Percentiles rank a stretch among this genome's conserved stretches.
Conservation (phyloP, 2,888 invertebrate species). For the Hybos culiciformis region DNA sequence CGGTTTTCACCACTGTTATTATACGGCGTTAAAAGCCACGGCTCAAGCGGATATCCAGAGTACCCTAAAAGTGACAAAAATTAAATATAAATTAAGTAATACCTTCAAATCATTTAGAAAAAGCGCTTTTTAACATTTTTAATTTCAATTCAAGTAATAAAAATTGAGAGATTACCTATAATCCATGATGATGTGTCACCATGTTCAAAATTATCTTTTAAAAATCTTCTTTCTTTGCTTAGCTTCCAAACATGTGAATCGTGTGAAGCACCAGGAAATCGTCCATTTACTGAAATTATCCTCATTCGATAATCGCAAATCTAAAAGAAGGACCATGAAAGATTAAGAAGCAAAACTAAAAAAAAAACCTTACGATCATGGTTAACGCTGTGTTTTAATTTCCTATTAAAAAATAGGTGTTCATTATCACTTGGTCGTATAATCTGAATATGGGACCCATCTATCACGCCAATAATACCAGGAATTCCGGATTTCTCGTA, state of each 20-base stretch:
- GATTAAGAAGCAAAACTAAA: not conserved
- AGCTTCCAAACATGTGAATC: slow-evolving; percentile 1
- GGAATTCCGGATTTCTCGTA: not conserved
- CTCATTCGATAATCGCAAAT: slow-evolving; percentile 3
- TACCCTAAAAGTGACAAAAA: slow-evolving; percentile 10
- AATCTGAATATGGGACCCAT: not conserved
- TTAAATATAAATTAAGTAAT: not conserved
- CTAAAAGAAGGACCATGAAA: not conserved
- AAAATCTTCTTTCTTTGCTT: not conserved
- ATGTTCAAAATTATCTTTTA: not conserved
- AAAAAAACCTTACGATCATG: slow-evolving; percentile 2
- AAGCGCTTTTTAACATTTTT: not conserved
- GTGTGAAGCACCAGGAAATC: not conserved
- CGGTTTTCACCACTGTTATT: not conserved
- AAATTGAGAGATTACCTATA: slow-evolving; percentile 11
- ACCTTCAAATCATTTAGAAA: not conserved
- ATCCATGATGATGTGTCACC: slow-evolving; percentile 4
- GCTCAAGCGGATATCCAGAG: slow-evolving; percentile 2
- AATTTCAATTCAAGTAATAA: too few species aligned
- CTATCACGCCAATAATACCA: not conserved
- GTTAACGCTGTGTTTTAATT: slow-evolving; percentile 2
- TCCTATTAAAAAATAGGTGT: slow-evolving; percentile 1
- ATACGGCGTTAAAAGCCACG: not conserved
- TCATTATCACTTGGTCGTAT: too few species aligned
- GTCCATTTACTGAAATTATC: slow-evolving; percentile 1